phyloP scores from a whole-genome alignment of 2,113 vertebrate genomes.

The Lathamus discolor region DNA sequence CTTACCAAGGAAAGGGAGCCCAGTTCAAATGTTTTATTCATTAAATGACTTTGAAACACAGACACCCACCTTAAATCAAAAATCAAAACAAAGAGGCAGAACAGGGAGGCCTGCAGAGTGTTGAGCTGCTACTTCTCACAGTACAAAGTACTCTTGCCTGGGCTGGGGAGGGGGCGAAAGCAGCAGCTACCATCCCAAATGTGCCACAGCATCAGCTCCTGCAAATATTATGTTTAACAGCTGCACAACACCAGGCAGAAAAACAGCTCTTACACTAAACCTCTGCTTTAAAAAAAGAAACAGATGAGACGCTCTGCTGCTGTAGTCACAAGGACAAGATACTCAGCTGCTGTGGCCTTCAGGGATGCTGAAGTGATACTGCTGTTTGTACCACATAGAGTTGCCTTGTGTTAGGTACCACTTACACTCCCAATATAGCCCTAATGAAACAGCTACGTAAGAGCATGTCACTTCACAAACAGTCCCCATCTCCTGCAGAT shows the following conservation, averaged over 20 bases:
- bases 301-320: background rate
- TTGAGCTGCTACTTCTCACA: background rate
- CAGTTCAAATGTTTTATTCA: background rate
- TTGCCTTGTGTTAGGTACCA: background rate
- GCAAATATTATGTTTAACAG: background rate
- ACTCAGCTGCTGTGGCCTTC: background rate
- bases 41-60: background rate
- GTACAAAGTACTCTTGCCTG: background rate
- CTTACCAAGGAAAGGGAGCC: background rate
- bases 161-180: background rate
- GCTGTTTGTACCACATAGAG: background rate
- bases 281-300: background rate
- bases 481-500: background rate
- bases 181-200: background rate
- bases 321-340: background rate
- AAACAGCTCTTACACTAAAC: background rate
- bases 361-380: background rate
- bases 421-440: rapidly evolving
- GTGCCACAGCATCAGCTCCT: background rate
- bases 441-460: background rate
- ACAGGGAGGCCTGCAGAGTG: background rate
- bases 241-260: background rate
- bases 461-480: background rate
- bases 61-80: background rate
- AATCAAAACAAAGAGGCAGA: background rate